Evolutionary conservation across 2,888 invertebrate species (phyloP), one percentile per base, ranked within the genome.

Genomic region (Heterodera filipjevi): DNA sequence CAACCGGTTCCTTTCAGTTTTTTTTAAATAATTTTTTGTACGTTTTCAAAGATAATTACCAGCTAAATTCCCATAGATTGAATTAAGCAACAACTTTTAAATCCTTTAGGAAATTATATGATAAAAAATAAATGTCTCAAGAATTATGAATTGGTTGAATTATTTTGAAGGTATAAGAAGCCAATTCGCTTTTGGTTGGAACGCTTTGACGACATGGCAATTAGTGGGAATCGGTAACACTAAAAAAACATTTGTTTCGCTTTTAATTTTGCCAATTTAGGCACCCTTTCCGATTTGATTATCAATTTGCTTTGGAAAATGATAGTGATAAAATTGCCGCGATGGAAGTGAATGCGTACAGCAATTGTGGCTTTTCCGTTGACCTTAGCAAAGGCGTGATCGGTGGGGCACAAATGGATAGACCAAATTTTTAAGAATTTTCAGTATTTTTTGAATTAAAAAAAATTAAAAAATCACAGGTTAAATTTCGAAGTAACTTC

Each of bases 121-220:
- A n/a, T n/a, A n/a, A n/a, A n/a, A n/a, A n/a, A n/a, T n/a, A n/a
- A n/a, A n/a, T n/a, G n/a, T n/a, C n/a, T n/a, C n/a, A n/a, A n/a
- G n/a, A n/a, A n/a, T n/a, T n/a, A n/a, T n/a, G n/a, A n/a, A n/a
- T n/a, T n/a, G n/a, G n/a, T n/a, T n/a, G n/a, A n/a, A n/a, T n/a
- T n/a, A n/a, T 76, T 27, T 80, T 87, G n/a, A 81, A 94, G 93
- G 88, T 90, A 94, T 6, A 92, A 92, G 71, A 92, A 92, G 82
- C 95, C 96, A 1, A 93, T 96, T 0, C 92, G 95, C 44, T 93
- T 94, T 83, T 94, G 95, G 93, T 90, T 97, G 76, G 96, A 96
- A 89, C 92, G 97, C 81, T 95, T 96, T 86, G 96, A 96, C 91
- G 97, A 97, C 89, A 97, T 97, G 94, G 91, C 93, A 84, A 93